phyloP scores from a whole-genome alignment of 2,797 vertebrate species.

The Chaunax sp. region DNA sequence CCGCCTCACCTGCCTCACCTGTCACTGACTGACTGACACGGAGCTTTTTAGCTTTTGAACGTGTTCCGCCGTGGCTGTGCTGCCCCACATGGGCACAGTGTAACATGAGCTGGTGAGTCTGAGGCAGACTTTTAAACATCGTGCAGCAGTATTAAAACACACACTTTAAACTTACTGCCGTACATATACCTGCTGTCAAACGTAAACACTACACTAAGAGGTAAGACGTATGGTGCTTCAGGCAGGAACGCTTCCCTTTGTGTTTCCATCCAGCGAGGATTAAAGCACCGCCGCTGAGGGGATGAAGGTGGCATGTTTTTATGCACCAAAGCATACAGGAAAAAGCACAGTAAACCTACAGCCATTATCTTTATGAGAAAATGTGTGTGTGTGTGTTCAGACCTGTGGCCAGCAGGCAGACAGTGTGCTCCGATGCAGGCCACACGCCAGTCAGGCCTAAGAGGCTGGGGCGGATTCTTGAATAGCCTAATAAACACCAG shows the following conservation, averaged over 20 bases:
- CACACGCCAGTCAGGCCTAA: conserved; percentile 79
- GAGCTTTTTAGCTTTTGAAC: too few relatives aligned
- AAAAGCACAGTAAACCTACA: conserved; percentile 61
- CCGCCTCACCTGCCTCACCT: conserved; percentile 23
- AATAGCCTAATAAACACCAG: conserved; percentile 86
- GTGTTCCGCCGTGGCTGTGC: conserved; percentile 10
- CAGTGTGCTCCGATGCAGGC: conserved; percentile 73
- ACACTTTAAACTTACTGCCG: conserved; percentile 50
- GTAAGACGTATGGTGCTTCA: conserved; percentile 51
- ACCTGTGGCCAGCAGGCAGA: conserved; percentile 63
- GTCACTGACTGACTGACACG: conserved; percentile 3
- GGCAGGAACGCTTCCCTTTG: conserved; percentile 38
- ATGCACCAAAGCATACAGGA: conserved; percentile 18
- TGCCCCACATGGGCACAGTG: conserved; percentile 19
- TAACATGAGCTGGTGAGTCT: conserved; percentile 51
- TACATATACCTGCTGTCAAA: conserved; percentile 53
- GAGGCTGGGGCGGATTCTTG: conserved; percentile 76
- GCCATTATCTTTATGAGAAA: conserved; percentile 72
- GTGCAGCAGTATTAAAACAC: conserved; percentile 45
- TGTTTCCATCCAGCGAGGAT: conserved; percentile 60
- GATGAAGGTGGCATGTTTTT: conserved; percentile 31
- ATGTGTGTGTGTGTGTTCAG: conserved; percentile 48
- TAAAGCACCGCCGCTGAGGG: conserved; percentile 47
- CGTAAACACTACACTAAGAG: conserved; percentile 61
- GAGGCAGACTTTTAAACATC: conserved; percentile 56